Evolutionary conservation across 2,113 vertebrate species (phyloP).

Genomic region (Piaya cayana): DNA sequence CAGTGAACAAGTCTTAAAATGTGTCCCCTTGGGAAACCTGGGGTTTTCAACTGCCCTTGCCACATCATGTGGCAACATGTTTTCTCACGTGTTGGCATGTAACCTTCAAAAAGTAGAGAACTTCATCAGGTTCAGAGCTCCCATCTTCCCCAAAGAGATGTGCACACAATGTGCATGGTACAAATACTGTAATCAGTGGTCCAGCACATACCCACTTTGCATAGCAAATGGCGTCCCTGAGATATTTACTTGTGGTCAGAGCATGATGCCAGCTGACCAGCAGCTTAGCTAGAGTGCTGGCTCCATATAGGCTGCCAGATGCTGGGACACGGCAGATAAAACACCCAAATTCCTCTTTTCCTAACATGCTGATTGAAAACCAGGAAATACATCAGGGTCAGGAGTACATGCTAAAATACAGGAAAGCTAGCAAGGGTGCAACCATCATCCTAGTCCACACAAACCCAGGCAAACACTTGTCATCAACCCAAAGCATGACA

Average conservation of each 20-base stretch:
- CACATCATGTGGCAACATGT: background rate
- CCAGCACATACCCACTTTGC: background rate
- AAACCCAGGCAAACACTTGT: background rate
- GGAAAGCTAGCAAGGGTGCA: background rate
- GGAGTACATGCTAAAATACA: background rate
- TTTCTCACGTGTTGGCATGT: background rate
- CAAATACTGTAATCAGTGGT: background rate
- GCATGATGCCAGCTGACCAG: background rate
- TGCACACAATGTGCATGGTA: rapidly evolving
- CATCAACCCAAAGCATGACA: background rate
- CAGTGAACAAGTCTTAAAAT: background rate
- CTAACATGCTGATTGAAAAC: background rate
- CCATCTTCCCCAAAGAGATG: background rate
- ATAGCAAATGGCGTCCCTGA: background rate
- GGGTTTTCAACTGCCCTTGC: background rate
- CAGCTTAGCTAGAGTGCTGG: background rate
- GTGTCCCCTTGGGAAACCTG: background rate
- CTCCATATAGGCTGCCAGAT: background rate
- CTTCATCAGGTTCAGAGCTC: background rate
- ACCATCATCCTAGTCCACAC: background rate
- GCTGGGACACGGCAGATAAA: background rate
- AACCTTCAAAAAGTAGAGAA: background rate
- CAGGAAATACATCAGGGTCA: background rate
- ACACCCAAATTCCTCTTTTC: background rate
- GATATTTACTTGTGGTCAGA: rapidly evolving